These are phyloP conservation scores for Sinocyclocheilus rhinocerous DNA, from an alignment of 2,113 vertebrate genomes.

Conservation along the genomic window DNA sequence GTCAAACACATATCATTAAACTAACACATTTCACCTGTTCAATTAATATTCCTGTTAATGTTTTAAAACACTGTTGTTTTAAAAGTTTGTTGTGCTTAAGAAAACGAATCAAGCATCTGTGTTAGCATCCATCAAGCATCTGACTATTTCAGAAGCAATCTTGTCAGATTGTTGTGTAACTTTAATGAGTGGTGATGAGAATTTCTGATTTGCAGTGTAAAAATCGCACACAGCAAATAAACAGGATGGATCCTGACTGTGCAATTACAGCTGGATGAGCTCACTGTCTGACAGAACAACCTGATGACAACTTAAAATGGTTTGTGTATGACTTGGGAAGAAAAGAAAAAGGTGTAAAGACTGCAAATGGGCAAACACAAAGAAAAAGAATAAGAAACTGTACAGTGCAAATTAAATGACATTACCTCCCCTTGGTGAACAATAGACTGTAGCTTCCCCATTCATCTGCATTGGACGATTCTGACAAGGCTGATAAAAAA, in stretches of 20 bases:
- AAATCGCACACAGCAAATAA: not conserved
- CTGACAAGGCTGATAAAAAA: conserved; percentile 47
- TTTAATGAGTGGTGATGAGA: not conserved
- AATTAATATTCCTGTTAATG: not conserved
- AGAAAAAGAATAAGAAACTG: not conserved
- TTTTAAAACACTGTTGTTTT: not conserved
- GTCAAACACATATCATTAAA: not conserved
- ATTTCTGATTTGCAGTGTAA: not conserved
- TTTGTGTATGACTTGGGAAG: not conserved
- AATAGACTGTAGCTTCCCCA: not conserved
- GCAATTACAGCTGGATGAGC: not conserved
- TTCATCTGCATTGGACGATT: conserved; percentile 49
- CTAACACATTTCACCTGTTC: not conserved
- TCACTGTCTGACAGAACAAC: not conserved
- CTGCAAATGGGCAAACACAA: not conserved
- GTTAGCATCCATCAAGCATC: not conserved
- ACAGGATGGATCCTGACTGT: conserved; percentile 3
- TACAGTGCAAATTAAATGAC: conserved; percentile 12
- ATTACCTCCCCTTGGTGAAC: not conserved
- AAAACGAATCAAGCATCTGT: conserved; percentile 7
- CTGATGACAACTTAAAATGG: not conserved
- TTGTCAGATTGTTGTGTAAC: not conserved
- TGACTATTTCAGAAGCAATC: not conserved
- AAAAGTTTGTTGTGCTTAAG: not conserved
- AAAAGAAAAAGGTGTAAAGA: not conserved